These are phyloP conservation scores for Peromyscus leucopus DNA, from an alignment of 2,113 vertebrate species.

Conservation along the genomic window DNA sequence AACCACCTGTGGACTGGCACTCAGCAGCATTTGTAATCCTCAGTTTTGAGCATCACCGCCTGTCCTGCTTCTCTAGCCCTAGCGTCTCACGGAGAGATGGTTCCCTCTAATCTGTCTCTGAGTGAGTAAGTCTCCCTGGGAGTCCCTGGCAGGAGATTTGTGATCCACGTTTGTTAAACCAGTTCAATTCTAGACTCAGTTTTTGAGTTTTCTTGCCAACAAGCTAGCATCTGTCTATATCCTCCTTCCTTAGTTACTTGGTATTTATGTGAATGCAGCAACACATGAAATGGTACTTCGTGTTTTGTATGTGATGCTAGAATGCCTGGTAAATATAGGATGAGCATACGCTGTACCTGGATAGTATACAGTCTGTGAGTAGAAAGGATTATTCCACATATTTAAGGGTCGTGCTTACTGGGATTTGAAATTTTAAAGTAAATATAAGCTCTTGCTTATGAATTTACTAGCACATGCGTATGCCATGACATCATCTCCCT, in stretches of 20 bases:
- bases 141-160: neutral
- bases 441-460: constrained; percentile 20
- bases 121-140: neutral
- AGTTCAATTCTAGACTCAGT: neutral
- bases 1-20: neutral
- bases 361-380: neutral
- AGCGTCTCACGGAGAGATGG: neutral
- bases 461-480: neutral
- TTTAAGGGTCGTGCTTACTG: neutral
- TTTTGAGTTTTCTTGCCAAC: neutral
- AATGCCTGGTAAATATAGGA: neutral
- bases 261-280: neutral
- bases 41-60: neutral
- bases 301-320: neutral
- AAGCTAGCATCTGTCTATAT: neutral
- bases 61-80: neutral
- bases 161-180: neutral
- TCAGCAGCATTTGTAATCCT: neutral
- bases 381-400: neutral
- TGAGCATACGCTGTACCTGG: neutral
- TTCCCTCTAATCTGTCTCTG: neutral
- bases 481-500: neutral
- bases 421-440: constrained; percentile 38
- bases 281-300: neutral
- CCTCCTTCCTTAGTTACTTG: neutral